A percentile compares a stretch with the other conserved stretches of the same genome.
Evolutionary conservation across 2,888 invertebrate species (phyloP).

Genomic region (Torymus tubicola): DNA sequence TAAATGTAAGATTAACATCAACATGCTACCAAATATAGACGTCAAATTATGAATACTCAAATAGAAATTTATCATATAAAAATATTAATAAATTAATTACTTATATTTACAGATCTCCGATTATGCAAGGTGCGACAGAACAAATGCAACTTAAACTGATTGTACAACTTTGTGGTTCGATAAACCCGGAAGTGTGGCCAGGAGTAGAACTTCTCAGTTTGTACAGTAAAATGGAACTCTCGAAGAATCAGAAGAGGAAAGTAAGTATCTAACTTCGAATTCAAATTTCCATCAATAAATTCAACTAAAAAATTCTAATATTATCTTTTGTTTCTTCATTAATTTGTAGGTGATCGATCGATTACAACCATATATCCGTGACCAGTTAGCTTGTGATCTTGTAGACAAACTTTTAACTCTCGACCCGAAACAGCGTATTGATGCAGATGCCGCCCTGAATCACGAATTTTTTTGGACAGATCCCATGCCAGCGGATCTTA

Average conservation of each 20-base stretch:
- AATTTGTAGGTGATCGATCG: slow-evolving; percentile 75
- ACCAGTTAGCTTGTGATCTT: slow-evolving; percentile 91
- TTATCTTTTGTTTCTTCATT: too few relatives aligned
- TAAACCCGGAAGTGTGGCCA: slow-evolving; percentile 93
- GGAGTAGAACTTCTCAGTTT: slow-evolving; percentile 91
- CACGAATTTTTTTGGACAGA: slow-evolving; percentile 98
- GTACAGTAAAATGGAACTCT: slow-evolving; percentile 89
- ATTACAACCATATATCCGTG: slow-evolving; percentile 91
- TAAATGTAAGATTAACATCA: too few relatives aligned
- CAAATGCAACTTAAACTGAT: slow-evolving; percentile 95
- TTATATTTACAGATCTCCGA: slow-evolving; percentile 81
- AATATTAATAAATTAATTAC: too few relatives aligned
- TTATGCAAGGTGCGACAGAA: slow-evolving; percentile 95
- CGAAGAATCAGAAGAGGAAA: slow-evolving; percentile 88
- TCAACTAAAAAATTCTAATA: too few relatives aligned
- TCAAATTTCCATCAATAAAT: too few relatives aligned
- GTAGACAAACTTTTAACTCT: slow-evolving; percentile 91
- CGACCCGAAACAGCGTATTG: slow-evolving; percentile 90
- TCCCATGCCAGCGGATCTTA: slow-evolving; percentile 93
- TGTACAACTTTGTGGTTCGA: slow-evolving; percentile 95
- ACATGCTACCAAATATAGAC: too few relatives aligned
- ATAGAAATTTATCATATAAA: too few relatives aligned
- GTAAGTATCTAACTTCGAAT: slow-evolving; percentile 70
- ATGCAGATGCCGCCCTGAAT: slow-evolving; percentile 92
- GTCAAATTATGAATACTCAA: too few relatives aligned